Evolutionary conservation across 2,888 invertebrate genomes (phyloP).

Genomic region (Andrena minutula): DNA sequence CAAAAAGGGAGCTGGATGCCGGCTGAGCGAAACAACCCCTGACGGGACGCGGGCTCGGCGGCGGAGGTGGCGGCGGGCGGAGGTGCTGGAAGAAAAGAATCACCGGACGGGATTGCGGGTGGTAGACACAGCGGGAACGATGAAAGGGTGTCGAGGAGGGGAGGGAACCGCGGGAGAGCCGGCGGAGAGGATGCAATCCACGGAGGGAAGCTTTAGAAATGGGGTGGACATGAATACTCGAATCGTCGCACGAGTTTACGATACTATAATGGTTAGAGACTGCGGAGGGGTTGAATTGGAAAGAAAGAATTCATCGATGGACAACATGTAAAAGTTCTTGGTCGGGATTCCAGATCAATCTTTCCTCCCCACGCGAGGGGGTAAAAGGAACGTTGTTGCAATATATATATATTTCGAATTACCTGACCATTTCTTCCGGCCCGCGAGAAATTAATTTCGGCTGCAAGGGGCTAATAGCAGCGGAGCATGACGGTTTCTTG

Average conservation of each 20-base stretch:
- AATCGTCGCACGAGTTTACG: background rate
- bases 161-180: background rate
- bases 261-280: too few relatives aligned
- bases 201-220: background rate
- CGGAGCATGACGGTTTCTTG: background rate
- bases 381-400: background rate
- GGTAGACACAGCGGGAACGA: constrained; percentile 11
- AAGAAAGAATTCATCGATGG: background rate
- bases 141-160: constrained; percentile 23
- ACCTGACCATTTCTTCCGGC: background rate
- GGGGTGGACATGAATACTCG: background rate
- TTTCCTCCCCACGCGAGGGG: background rate
- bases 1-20: background rate
- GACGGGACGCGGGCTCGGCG: background rate
- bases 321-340: too few relatives aligned
- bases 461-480: background rate
- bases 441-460: constrained; percentile 4
- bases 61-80: background rate
- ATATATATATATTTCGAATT: background rate
- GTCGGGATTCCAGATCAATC: background rate
- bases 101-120: constrained; percentile 26
- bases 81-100: constrained; percentile 14
- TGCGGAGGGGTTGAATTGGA: background rate
- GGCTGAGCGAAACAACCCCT: constrained; percentile 5
- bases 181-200: constrained; percentile 8